A percentile compares a stretch with the other conserved stretches of the same genome.
Conservation (phyloP, 2,113 vertebrate species). For the Urocynchramus pylzowi region DNA sequence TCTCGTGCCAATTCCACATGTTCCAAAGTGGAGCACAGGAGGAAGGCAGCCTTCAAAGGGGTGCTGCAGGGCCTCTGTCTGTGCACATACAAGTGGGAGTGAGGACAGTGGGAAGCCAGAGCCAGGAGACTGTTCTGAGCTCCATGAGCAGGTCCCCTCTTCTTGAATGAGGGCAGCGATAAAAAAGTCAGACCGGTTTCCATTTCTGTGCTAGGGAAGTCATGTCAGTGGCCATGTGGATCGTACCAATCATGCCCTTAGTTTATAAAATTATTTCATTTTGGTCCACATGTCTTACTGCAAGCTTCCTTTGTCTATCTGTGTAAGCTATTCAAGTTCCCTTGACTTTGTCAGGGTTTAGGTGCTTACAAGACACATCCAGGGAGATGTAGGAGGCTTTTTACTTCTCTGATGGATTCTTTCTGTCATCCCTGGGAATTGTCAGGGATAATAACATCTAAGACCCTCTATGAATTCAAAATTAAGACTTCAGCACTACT, state of each 20-base stretch:
- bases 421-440: background rate
- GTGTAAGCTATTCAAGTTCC: background rate
- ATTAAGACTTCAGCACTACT: background rate
- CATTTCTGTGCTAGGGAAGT: background rate
- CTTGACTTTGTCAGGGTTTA: background rate
- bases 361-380: background rate
- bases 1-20: background rate
- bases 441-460: background rate
- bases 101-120: background rate
- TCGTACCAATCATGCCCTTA: background rate
- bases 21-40: background rate
- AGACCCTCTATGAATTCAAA: background rate
- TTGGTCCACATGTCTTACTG: background rate
- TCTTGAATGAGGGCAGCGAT: background rate
- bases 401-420: background rate
- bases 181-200: background rate
- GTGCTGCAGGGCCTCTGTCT: background rate
- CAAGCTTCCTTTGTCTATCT: background rate
- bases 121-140: background rate
- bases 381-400: background rate
- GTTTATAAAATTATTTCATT: background rate
- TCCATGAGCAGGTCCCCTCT: background rate
- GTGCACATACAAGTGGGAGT: background rate
- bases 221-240: background rate
- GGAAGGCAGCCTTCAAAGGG: background rate